phyloP scores from a whole-genome alignment of 2,113 vertebrate species.

The Centropus unirufus region DNA sequence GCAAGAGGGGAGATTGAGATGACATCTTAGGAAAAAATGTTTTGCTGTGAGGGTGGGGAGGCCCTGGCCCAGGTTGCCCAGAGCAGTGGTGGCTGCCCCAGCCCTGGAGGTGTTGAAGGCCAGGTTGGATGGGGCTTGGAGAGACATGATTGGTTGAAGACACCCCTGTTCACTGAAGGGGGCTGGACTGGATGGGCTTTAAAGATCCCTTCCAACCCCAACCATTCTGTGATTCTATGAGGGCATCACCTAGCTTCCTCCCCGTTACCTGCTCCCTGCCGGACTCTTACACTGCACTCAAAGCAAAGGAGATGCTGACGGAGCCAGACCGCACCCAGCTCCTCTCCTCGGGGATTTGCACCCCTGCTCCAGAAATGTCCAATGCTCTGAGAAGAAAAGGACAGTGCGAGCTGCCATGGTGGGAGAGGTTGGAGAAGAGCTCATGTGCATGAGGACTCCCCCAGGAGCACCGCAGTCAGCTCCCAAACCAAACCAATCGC shows the following conservation, averaged over 20 bases:
- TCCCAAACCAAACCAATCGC: not conserved
- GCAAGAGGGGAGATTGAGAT: too few species aligned
- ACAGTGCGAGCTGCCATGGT: not conserved
- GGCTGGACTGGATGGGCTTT: too few species aligned
- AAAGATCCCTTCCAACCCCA: not conserved
- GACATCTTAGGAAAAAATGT: too few species aligned
- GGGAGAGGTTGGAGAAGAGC: not conserved
- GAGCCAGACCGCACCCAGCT: rapidly evolving
- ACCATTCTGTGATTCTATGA: not conserved
- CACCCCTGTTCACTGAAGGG: too few species aligned
- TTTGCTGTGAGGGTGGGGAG: too few species aligned
- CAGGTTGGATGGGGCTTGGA: too few species aligned
- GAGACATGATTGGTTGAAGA: too few species aligned
- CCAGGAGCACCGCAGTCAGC: not conserved
- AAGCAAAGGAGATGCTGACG: not conserved
- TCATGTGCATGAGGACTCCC: not conserved
- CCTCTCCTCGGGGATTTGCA: not conserved
- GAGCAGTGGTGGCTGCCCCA: too few species aligned
- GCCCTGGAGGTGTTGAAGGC: too few species aligned
- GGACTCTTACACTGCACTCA: not conserved
- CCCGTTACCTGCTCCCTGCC: not conserved
- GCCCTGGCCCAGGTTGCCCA: too few species aligned
- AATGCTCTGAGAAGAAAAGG: rapidly evolving
- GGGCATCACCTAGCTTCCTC: not conserved
- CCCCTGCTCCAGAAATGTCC: not conserved